These are phyloP conservation scores for Caiman crocodilus DNA, from an alignment of 2,797 vertebrate genomes.

Conservation along the genomic window DNA sequence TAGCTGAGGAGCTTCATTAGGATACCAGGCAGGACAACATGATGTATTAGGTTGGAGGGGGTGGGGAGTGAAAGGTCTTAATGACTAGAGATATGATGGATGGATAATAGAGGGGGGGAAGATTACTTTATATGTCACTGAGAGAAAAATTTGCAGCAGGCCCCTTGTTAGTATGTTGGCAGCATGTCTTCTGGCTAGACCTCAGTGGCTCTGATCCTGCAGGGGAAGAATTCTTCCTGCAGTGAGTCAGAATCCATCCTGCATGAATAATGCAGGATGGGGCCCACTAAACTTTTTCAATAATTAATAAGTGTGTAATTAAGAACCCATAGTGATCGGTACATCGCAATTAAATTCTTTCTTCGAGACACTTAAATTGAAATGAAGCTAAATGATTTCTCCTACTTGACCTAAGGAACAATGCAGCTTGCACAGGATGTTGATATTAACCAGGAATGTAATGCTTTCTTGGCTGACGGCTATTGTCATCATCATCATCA, in stretches of 20 bases:
- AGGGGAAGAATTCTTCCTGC: neutral
- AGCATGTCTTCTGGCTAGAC: neutral
- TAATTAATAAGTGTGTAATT: neutral
- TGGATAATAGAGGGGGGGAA: neutral
- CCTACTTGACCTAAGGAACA: too few relatives aligned
- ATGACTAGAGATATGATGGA: neutral
- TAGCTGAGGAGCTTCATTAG: neutral
- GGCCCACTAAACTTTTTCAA: neutral
- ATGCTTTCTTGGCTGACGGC: neutral
- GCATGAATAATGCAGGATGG: neutral
- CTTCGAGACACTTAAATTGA: neutral
- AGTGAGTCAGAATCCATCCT: neutral
- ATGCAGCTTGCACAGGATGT: neutral
- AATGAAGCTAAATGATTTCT: neutral
- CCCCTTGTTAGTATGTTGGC: fast-evolving
- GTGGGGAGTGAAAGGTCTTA: too few relatives aligned
- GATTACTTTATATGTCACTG: neutral
- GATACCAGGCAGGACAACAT: neutral
- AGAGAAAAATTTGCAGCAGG: neutral
- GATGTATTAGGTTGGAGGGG: neutral
- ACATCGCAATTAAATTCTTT: neutral
- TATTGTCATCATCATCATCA: neutral
- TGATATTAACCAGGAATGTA: neutral
- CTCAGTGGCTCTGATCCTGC: neutral
- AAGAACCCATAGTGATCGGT: neutral